These are phyloP conservation scores for Nineta flava DNA, from an alignment of 2,888 invertebrate species.

Conservation along the genomic window DNA sequence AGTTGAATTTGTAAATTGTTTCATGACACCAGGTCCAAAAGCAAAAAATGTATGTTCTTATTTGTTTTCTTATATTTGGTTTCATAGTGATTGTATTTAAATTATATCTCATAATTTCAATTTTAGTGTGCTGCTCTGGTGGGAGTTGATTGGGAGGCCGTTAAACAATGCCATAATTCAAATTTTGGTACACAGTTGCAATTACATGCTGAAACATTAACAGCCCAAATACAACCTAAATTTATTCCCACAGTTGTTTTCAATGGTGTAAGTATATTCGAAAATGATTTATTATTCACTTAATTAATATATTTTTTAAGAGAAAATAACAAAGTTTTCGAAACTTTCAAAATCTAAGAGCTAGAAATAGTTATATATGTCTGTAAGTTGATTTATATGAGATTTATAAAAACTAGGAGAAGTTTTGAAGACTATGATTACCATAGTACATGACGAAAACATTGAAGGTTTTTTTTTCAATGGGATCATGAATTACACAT, in stretches of 20 bases:
- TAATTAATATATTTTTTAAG: slow-evolving; percentile 2
- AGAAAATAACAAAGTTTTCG: slow-evolving; percentile 1
- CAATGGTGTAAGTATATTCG: slow-evolving; percentile 27
- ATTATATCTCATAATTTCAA: neutral
- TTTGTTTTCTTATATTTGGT: neutral
- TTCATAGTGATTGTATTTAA: neutral
- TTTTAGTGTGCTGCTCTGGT: slow-evolving; percentile 28
- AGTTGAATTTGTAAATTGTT: slow-evolving; percentile 23
- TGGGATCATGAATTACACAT: too few relatives aligned
- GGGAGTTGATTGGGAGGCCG: slow-evolving; percentile 23
- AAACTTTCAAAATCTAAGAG: too few relatives aligned
- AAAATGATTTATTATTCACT: too few relatives aligned
- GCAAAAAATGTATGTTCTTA: slow-evolving; percentile 10
- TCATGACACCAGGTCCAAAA: slow-evolving; percentile 17
- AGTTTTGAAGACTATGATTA: too few relatives aligned
- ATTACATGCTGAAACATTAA: slow-evolving; percentile 31
- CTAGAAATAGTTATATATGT: too few relatives aligned
- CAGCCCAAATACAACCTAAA: slow-evolving; percentile 25
- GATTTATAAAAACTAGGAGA: too few relatives aligned
- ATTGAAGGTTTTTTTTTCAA: too few relatives aligned
- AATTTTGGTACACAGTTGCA: slow-evolving; percentile 29
- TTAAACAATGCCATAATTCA: slow-evolving; percentile 26
- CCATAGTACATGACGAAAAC: too few relatives aligned
- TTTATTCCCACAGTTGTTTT: slow-evolving; percentile 37
- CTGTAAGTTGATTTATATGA: too few relatives aligned